A percentile compares a stretch with the other conserved stretches of the same genome.
phyloP scores from a whole-genome alignment of 2,888 invertebrate species.

The Eledona agricola region DNA sequence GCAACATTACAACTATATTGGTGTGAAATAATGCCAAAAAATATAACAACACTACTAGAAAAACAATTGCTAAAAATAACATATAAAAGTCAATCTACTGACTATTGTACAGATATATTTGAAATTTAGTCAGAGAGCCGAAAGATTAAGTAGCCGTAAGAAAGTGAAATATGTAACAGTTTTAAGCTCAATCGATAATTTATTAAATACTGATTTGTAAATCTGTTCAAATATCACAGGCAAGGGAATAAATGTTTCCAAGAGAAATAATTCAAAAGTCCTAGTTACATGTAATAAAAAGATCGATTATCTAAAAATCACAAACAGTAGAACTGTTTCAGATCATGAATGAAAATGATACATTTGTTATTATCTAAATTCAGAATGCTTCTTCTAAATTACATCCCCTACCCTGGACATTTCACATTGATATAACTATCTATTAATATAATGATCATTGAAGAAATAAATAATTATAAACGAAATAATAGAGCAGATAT shows the following conservation, averaged over 20 bases:
- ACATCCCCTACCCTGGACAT: slow-evolving; percentile 58
- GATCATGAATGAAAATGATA: slow-evolving; percentile 26
- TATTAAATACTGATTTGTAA: slow-evolving; percentile 56
- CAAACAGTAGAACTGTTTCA: slow-evolving; percentile 10
- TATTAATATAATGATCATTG: slow-evolving; percentile 49
- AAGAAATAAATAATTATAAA: slow-evolving; percentile 51
- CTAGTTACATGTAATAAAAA: slow-evolving; percentile 5
- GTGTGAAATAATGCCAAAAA: slow-evolving; percentile 50
- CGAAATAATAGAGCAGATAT: slow-evolving; percentile 41
- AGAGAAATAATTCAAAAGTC: slow-evolving; percentile 14
- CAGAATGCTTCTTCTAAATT: slow-evolving; percentile 48
- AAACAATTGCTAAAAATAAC: slow-evolving; percentile 44
- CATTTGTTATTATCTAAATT: slow-evolving; percentile 40
- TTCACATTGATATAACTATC: slow-evolving; percentile 56
- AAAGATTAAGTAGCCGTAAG: slow-evolving; percentile 34
- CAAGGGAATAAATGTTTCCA: slow-evolving; percentile 49
- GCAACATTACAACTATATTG: slow-evolving; percentile 52
- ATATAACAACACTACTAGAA: slow-evolving; percentile 40
- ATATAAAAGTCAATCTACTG: slow-evolving; percentile 43
- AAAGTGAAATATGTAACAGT: slow-evolving; percentile 22
- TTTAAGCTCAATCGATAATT: slow-evolving; percentile 31
- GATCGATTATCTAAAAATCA: slow-evolving; percentile 14
- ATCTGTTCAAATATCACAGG: slow-evolving; percentile 56
- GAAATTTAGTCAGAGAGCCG: slow-evolving; percentile 38
- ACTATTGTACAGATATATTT: slow-evolving; percentile 42